A percentile compares a stretch with the other conserved stretches of the same genome.
Evolutionary conservation across 2,888 invertebrate genomes (phyloP).

Genomic region (Diplolepis rosae): DNA sequence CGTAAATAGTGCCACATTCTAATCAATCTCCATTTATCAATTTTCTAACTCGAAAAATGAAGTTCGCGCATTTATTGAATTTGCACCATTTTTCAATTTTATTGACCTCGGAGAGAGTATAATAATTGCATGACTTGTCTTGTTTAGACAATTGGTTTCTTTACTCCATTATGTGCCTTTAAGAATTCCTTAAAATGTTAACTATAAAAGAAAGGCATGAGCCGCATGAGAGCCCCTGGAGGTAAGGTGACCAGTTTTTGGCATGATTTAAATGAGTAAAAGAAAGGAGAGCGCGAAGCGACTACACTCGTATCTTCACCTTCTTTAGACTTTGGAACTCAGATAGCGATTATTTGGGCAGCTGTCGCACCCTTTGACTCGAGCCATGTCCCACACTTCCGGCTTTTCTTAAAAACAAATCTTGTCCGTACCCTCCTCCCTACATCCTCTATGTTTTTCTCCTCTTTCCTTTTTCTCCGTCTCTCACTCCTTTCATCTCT

Average conservation of each 20-base stretch:
- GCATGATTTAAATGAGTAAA: conserved; percentile 36
- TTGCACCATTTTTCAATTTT: too few species aligned
- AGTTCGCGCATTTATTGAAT: too few species aligned
- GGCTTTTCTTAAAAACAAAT: conserved; percentile 51
- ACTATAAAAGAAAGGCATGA: too few species aligned
- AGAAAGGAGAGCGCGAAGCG: conserved; percentile 37
- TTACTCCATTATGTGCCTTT: too few species aligned
- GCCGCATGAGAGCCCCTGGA: conserved; percentile 12
- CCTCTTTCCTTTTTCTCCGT: conserved; percentile 15
- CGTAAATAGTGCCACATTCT: too few species aligned
- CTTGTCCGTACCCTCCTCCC: conserved; percentile 8
- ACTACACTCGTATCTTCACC: conserved; percentile 38
- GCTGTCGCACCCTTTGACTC: conserved; percentile 52
- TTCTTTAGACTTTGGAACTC: conserved; percentile 43
- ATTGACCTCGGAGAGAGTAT: too few species aligned
- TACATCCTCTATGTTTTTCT: conserved; percentile 9
- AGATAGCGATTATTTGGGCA: conserved; percentile 54
- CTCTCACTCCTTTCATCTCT: conserved; percentile 11
- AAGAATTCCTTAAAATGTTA: too few species aligned
- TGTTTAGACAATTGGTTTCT: too few species aligned
- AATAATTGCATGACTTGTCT: too few species aligned
- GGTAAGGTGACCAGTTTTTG: conserved; percentile 38
- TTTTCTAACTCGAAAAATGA: too few species aligned
- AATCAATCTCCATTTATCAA: too few species aligned
- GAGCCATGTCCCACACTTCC: conserved; percentile 40